A percentile compares a stretch with the other conserved stretches of the same genome.
These are phyloP conservation scores for Macrotus californicus DNA, from an alignment of 2,113 vertebrate genomes.

Conservation along the genomic window DNA sequence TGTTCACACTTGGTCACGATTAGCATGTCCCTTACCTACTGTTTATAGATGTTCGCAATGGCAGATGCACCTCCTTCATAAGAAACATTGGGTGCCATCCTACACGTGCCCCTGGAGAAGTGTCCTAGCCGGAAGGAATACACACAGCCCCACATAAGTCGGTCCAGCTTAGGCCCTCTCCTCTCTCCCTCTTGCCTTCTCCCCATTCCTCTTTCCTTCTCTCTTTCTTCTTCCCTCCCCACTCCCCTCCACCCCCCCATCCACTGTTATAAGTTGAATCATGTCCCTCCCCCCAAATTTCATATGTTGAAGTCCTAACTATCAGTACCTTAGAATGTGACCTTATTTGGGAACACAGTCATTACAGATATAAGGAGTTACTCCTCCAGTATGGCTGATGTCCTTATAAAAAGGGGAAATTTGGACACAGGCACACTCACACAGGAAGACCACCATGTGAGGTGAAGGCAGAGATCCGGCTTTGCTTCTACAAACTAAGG, in stretches of 20 bases:
- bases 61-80: neutral
- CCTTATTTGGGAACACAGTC: neutral
- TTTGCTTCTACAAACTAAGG: neutral
- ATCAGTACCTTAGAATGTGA: neutral
- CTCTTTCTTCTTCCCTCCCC: neutral
- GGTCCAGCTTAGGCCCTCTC: neutral
- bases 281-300: neutral
- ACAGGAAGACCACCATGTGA: neutral
- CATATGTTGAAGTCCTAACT: neutral
- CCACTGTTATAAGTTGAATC: neutral
- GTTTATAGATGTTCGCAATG: neutral
- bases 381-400: neutral
- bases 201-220: neutral
- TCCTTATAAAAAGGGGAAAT: neutral
- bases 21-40: neutral
- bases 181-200: neutral
- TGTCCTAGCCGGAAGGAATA: neutral
- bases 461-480: neutral
- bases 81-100: neutral
- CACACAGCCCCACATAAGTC: neutral
- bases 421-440: neutral
- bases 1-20: neutral
- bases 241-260: neutral
- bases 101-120: neutral
- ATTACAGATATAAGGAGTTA: neutral